phyloP scores from a whole-genome alignment of 2,797 vertebrate species.

The Chelmon rostratus region DNA sequence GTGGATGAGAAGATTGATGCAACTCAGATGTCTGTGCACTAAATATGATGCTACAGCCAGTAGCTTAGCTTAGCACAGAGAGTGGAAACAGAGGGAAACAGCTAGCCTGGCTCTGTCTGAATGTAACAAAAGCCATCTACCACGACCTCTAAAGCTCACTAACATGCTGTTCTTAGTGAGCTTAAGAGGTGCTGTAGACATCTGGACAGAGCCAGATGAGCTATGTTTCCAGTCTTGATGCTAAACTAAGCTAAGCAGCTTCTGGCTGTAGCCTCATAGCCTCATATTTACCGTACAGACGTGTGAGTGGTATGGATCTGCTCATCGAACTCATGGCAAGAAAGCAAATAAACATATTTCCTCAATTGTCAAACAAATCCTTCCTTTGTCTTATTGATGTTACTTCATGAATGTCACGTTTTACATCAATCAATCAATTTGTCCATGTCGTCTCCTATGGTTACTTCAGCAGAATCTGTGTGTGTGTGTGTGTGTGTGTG shows the following conservation, averaged over 20 bases:
- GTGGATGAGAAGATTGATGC: background rate
- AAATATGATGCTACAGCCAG: background rate
- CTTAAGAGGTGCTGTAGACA: too few species aligned
- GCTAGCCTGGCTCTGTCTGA: too few species aligned
- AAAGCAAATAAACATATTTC: constrained; percentile 1
- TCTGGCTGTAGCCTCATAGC: background rate
- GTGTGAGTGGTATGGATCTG: background rate
- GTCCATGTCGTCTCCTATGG: constrained; percentile 10
- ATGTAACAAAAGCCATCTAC: too few species aligned
- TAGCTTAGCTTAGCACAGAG: too few species aligned
- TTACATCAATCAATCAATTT: background rate
- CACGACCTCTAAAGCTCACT: too few species aligned
- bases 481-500: constrained; percentile 19
- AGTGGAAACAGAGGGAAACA: too few species aligned
- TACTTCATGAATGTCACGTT: background rate
- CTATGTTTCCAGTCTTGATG: background rate
- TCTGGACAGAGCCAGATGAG: too few species aligned
- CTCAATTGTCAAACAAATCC: background rate
- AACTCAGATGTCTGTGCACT: background rate
- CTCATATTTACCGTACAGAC: background rate
- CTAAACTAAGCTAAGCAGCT: background rate
- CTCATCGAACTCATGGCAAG: background rate
- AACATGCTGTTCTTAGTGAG: too few species aligned
- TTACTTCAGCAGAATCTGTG: background rate
- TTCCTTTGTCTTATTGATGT: background rate